Conservation (phyloP, 2,888 invertebrate genomes). For the Drosophila phalerata region DNA sequence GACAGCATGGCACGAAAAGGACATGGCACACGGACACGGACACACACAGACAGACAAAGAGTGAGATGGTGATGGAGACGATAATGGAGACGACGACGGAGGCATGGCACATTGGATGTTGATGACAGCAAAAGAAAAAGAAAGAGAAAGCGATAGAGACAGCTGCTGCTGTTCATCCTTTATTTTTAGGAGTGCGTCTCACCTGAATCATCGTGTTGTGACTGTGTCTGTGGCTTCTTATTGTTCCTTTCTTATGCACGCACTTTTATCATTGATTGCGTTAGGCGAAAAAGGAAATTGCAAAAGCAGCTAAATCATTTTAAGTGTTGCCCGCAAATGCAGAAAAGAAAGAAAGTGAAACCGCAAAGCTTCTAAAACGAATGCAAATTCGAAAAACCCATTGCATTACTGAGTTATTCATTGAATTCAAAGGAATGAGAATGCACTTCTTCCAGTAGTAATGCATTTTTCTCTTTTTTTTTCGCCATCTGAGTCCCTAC, state of each 20-base stretch:
- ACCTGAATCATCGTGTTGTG: constrained; percentile 17
- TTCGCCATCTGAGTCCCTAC: too few species aligned
- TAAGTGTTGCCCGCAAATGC: constrained; percentile 21
- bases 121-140: constrained; percentile 34
- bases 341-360: background rate
- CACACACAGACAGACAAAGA: background rate
- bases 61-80: background rate
- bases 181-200: constrained; percentile 15
- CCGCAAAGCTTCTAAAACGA: background rate
- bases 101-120: constrained; percentile 36
- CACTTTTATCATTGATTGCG: constrained; percentile 51
- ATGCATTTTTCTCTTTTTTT: background rate
- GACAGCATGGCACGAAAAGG: constrained; percentile 7
- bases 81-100: constrained; percentile 1
- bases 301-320: constrained; percentile 28
- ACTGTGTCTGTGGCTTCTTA: constrained; percentile 21
- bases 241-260: constrained; percentile 32
- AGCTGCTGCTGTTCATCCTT: constrained; percentile 12
- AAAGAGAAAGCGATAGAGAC: background rate
- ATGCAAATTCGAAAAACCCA: constrained; percentile 3
- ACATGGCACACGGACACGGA: background rate
- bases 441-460: too few species aligned
- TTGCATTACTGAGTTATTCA: constrained; percentile 3
- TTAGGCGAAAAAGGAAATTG: constrained; percentile 31
- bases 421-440: constrained; percentile 2